phyloP scores from a whole-genome alignment of 2,113 vertebrate species.

The Colossoma macropomum region DNA sequence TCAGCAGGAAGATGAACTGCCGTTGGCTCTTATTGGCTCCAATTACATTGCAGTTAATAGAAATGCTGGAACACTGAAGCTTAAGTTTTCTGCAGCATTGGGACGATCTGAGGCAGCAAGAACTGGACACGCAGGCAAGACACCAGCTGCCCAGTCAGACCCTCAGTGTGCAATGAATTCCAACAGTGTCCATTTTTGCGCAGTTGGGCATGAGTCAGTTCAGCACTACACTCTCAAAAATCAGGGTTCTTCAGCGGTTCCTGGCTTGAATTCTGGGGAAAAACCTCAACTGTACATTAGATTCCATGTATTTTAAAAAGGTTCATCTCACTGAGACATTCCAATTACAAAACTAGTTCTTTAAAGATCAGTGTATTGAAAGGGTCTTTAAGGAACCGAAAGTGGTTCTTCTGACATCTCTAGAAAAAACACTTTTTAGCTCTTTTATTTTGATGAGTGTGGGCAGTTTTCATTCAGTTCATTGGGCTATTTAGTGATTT shows the following conservation, averaged over 20 bases:
- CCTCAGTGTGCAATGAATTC: not conserved
- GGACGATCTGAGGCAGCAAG: not conserved
- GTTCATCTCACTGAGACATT: not conserved
- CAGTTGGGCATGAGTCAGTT: not conserved
- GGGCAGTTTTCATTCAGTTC: too few species aligned
- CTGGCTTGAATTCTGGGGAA: not conserved
- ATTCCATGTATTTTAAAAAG: too few species aligned
- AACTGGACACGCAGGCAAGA: not conserved
- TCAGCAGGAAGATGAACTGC: slow-evolving; percentile 49
- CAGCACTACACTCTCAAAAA: not conserved
- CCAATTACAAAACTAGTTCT: not conserved
- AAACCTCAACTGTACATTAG: too few species aligned
- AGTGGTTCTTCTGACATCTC: not conserved
- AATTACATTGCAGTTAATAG: slow-evolving; percentile 3
- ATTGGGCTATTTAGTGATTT: too few species aligned
- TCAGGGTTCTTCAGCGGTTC: not conserved
- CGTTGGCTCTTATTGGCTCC: not conserved
- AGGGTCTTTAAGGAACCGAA: not conserved
- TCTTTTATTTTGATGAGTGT: not conserved
- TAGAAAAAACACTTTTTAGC: not conserved
- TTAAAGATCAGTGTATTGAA: not conserved
- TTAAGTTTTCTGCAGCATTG: not conserved
- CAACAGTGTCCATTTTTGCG: not conserved
- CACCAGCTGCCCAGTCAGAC: not conserved
- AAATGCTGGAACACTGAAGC: not conserved